These are phyloP conservation scores for Rhinolophus ferrumequinum DNA, from an alignment of 2,113 vertebrate species.

Conservation along the genomic window DNA sequence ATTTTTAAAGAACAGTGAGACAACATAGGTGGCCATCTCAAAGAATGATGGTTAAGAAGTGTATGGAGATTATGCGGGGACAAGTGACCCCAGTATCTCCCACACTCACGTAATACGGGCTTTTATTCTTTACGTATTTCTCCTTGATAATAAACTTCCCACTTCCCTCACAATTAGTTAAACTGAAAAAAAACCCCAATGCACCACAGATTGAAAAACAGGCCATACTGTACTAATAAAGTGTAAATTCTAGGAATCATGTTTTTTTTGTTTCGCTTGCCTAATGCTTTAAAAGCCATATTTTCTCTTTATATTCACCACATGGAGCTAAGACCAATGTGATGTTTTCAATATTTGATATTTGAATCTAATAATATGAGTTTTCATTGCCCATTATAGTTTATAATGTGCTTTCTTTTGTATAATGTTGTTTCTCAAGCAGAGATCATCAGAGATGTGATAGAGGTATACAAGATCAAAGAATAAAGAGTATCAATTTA, in stretches of 20 bases:
- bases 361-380: neutral
- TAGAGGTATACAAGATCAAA: neutral
- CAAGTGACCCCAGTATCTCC: neutral
- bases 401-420: conserved; percentile 31
- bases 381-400: neutral
- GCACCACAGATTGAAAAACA: neutral
- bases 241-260: neutral
- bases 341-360: neutral
- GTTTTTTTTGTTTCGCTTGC: neutral
- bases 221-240: neutral
- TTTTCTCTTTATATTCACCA: neutral
- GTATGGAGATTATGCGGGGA: neutral
- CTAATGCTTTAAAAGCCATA: neutral
- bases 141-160: neutral
- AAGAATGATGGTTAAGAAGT: neutral
- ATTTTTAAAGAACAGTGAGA: neutral
- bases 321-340: neutral
- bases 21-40: neutral
- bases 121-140: neutral
- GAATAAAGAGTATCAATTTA: neutral
- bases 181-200: neutral
- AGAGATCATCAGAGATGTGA: neutral
- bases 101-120: neutral
- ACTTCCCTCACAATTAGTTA: neutral
- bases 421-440: conserved; percentile 1